Evolutionary conservation across 2,113 vertebrate species (phyloP).

Genomic region (Syngnathus floridae): DNA sequence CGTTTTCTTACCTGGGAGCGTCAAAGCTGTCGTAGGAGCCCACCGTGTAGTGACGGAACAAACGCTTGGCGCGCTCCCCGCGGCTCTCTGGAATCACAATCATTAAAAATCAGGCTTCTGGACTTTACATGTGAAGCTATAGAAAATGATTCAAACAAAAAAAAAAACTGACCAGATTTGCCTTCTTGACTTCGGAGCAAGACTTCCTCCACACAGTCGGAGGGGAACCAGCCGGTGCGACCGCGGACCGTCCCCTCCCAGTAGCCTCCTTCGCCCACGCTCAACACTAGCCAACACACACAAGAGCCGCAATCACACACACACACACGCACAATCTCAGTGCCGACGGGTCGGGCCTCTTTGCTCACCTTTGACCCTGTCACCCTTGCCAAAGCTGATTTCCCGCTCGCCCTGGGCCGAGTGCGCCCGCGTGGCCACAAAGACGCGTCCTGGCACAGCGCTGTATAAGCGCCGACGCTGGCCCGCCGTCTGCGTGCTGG

Average conservation of each 20-base stretch:
- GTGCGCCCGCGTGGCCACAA: slow-evolving; percentile 83
- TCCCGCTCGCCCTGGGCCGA: slow-evolving; percentile 85
- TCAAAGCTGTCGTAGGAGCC: slow-evolving; percentile 93
- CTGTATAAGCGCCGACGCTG: slow-evolving; percentile 84
- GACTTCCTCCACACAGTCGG: slow-evolving; percentile 88
- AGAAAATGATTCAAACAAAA: background rate
- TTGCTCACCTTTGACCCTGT: slow-evolving; percentile 89
- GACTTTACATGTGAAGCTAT: background rate
- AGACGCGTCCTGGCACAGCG: slow-evolving; percentile 82
- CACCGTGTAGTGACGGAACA: slow-evolving; percentile 90
- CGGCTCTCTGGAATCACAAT: slow-evolving; percentile 78
- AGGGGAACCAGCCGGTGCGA: slow-evolving; percentile 88
- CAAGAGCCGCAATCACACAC: slow-evolving; percentile 28
- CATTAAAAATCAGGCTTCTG: too few relatives aligned
- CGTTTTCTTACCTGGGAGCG: slow-evolving; percentile 79
- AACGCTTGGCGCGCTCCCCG: slow-evolving; percentile 83
- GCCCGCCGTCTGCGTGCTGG: slow-evolving; percentile 58
- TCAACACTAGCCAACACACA: slow-evolving; percentile 72
- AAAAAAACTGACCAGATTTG: slow-evolving; percentile 74
- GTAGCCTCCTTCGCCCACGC: slow-evolving; percentile 87
- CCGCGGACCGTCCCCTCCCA: slow-evolving; percentile 90
- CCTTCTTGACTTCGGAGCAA: slow-evolving; percentile 79
- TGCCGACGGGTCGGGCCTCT: background rate
- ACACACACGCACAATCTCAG: too few relatives aligned
- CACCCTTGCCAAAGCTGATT: slow-evolving; percentile 85